These are phyloP conservation scores for Gobiocypris rarus DNA, from an alignment of 2,113 vertebrate species.

Conservation along the genomic window DNA sequence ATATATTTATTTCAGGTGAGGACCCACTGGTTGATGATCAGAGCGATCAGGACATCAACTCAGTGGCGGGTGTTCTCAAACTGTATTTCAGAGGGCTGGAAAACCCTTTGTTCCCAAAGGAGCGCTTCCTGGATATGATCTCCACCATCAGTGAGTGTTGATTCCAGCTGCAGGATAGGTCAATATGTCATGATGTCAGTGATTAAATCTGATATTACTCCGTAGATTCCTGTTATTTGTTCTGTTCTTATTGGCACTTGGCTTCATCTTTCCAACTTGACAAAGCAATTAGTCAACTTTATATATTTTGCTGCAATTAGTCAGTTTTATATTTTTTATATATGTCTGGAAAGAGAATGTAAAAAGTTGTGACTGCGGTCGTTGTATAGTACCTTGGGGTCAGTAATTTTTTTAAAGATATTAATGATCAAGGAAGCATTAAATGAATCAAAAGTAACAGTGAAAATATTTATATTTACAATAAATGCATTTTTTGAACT, in stretches of 20 bases:
- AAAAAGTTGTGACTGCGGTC: not conserved
- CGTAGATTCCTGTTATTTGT: not conserved
- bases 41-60: slow-evolving; percentile 94
- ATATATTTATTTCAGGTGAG: slow-evolving; percentile 79
- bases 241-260: not conserved
- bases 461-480: not conserved
- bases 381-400: too few species aligned
- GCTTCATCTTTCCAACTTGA: not conserved
- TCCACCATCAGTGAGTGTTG: slow-evolving; percentile 92
- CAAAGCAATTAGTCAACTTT: not conserved
- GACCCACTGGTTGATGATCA: slow-evolving; percentile 96
- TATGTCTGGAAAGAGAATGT: not conserved
- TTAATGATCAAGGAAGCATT: not conserved
- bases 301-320: not conserved
- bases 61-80: slow-evolving; percentile 96
- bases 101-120: slow-evolving; percentile 96
- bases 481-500: not conserved
- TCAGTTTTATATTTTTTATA: not conserved
- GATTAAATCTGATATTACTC: not conserved
- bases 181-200: not conserved
- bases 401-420: not conserved
- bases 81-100: slow-evolving; percentile 98
- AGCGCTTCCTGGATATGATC: slow-evolving; percentile 95
- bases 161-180: not conserved
- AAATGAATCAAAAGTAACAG: not conserved